Evolutionary conservation across 2,113 vertebrate species (phyloP).

Genomic region (Rhinogobius similis): DNA sequence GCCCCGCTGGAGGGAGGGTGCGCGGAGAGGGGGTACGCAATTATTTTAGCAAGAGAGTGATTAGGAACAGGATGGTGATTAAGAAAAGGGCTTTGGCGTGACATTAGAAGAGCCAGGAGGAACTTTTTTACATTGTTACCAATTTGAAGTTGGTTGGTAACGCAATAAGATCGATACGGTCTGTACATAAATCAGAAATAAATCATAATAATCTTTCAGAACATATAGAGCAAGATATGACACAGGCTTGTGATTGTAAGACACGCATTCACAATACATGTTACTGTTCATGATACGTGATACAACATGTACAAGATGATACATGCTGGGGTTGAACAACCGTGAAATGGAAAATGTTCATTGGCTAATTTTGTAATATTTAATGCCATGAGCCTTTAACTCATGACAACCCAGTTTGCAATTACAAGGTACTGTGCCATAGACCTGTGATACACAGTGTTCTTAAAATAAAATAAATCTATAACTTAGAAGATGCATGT

Average conservation of each 20-base stretch:
- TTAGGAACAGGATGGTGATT: constrained; percentile 11
- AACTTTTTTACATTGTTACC: not conserved
- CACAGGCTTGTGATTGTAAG: not conserved
- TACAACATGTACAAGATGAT: too few relatives aligned
- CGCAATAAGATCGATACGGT: too few relatives aligned
- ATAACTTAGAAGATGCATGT: not conserved
- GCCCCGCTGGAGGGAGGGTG: constrained; percentile 10
- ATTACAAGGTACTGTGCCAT: too few relatives aligned
- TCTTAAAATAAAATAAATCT: not conserved
- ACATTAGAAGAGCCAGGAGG: not conserved
- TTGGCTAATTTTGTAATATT: too few relatives aligned
- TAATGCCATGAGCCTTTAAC: not conserved
- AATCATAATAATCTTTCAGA: too few relatives aligned
- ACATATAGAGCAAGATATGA: not conserved
- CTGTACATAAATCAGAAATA: too few relatives aligned
- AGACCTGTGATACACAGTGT: not conserved
- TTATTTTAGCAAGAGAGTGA: constrained; percentile 17
- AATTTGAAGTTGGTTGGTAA: not conserved
- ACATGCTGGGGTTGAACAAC: too few relatives aligned
- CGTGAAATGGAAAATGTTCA: too few relatives aligned
- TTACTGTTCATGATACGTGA: too few relatives aligned
- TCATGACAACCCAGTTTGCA: not conserved
- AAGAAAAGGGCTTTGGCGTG: constrained; percentile 8
- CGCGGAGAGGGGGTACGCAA: constrained; percentile 1
- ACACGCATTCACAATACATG: not conserved